These are phyloP conservation scores for Drosophila bifasciata DNA, from an alignment of 1,140 invertebrate species.

Conservation along the genomic window DNA sequence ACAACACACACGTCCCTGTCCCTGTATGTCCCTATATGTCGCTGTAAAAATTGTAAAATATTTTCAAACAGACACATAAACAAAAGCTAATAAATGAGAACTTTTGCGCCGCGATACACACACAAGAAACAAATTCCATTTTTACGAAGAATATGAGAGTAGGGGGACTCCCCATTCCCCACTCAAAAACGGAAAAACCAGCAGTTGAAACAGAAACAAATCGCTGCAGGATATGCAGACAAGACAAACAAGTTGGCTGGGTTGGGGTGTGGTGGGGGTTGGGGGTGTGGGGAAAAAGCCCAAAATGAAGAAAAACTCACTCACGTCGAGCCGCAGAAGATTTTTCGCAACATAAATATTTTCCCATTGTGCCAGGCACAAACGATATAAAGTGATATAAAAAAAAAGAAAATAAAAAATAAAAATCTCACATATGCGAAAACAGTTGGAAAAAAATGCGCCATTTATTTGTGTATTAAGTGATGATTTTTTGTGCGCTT, in stretches of 20 bases:
- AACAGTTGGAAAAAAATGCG: slow-evolving; percentile 58
- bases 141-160: slow-evolving; percentile 62
- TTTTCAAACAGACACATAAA: slow-evolving; percentile 58
- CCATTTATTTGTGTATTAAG: slow-evolving; percentile 78
- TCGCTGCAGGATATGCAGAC: slow-evolving; percentile 80
- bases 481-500: slow-evolving; percentile 60
- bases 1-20: slow-evolving; percentile 21
- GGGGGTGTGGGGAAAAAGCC: too few species aligned
- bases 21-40: slow-evolving; percentile 5
- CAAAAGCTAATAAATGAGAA: slow-evolving; percentile 79
- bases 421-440: slow-evolving; percentile 14
- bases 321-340: slow-evolving; percentile 65
- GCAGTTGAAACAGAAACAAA: slow-evolving; percentile 46
- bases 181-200: slow-evolving; percentile 33
- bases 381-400: slow-evolving; percentile 57
- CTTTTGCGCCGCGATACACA: slow-evolving; percentile 58
- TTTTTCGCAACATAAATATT: slow-evolving; percentile 81
- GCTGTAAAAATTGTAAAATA: slow-evolving; percentile 75
- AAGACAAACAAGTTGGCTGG: slow-evolving; percentile 74
- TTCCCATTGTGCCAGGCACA: slow-evolving; percentile 52
- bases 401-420: slow-evolving; percentile 11
- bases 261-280: too few species aligned
- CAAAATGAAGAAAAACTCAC: slow-evolving; percentile 59
- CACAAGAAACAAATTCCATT: slow-evolving; percentile 68
- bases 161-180: neutral